Conservation (phyloP, 1,140 invertebrate genomes). For the Leptopilina clavipes region DNA sequence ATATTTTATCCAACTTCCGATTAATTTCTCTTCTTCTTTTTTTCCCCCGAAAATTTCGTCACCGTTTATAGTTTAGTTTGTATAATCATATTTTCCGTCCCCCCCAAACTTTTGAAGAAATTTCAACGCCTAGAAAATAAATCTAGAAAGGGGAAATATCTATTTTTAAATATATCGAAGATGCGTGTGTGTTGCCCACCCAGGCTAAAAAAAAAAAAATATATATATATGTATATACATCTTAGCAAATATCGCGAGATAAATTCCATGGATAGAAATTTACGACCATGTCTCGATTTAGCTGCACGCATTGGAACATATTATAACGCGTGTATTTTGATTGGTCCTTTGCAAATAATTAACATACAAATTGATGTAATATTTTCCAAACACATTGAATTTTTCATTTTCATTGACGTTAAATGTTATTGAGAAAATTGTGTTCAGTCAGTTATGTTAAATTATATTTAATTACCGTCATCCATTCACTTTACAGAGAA, state of each 20-base stretch:
- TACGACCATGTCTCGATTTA: constrained; percentile 6
- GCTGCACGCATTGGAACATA: constrained; percentile 12
- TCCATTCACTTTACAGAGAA: not conserved
- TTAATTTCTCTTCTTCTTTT: too few relatives aligned
- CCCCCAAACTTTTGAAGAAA: not conserved
- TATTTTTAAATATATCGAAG: not conserved
- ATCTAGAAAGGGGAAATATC: not conserved
- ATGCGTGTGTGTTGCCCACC: not conserved
- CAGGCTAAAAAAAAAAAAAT: not conserved
- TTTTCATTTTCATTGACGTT: constrained; percentile 19
- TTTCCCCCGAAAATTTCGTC: too few relatives aligned
- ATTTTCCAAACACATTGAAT: not conserved
- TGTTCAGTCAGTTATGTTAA: not conserved
- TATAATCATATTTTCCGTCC: too few relatives aligned
- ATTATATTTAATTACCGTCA: not conserved
- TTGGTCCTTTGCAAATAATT: constrained; percentile 3
- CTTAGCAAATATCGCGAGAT: constrained; percentile 12
- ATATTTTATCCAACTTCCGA: too few relatives aligned
- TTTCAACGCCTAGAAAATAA: not conserved
- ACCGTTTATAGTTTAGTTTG: too few relatives aligned
- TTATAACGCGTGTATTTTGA: not conserved
- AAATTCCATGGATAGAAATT: not conserved
- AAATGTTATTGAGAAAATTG: constrained; percentile 11
- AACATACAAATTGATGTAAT: constrained; percentile 13
- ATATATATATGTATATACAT: too few relatives aligned